Percentiles rank a stretch among this genome's conserved stretches.
Conservation (phyloP, 2,113 vertebrate species). For the Macquaria australasica region DNA sequence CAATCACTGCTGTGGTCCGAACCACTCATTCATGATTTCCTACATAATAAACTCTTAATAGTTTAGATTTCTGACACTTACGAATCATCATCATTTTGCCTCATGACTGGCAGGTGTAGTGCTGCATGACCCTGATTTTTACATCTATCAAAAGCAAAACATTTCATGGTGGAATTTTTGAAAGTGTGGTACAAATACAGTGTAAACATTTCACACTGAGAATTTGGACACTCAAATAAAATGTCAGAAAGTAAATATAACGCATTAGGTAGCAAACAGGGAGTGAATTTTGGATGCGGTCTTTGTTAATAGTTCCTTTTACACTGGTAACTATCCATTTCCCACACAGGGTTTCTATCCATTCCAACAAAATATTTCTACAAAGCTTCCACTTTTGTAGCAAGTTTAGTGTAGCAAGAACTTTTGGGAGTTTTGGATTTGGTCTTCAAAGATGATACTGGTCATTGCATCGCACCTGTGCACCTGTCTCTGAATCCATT, state of each 20-base stretch:
- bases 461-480: constrained; percentile 18
- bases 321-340: not conserved
- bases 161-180: not conserved
- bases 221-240: not conserved
- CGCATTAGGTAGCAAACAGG: not conserved
- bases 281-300: not conserved
- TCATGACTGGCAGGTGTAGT: not conserved
- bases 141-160: not conserved
- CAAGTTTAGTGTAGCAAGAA: not conserved
- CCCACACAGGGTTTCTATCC: not conserved
- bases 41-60: no score
- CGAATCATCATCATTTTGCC: not conserved
- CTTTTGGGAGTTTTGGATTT: not conserved
- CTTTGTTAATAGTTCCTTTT: not conserved
- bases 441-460: not conserved
- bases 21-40: no score
- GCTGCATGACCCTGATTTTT: not conserved
- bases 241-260: not conserved
- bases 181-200: not conserved
- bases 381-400: not conserved
- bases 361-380: not conserved
- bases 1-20: no score
- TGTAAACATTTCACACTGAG: not conserved
- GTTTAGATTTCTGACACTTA: not conserved
- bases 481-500: constrained; percentile 25